Conservation (phyloP, 2,888 invertebrate genomes). For the Caenorhabditis imperialis region DNA sequence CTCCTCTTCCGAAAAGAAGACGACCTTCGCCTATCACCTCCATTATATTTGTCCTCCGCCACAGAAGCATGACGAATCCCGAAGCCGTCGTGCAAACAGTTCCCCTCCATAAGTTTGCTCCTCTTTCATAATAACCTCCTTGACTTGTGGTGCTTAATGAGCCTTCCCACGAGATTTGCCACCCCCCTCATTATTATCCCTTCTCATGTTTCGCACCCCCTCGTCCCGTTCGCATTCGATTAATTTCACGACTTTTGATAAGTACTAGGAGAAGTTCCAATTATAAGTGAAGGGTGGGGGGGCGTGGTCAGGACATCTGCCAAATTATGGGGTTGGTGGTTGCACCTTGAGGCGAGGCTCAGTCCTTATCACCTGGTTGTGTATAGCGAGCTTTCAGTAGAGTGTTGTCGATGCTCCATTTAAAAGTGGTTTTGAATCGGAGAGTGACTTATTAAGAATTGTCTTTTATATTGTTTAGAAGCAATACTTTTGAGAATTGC, state of each 20-base stretch:
- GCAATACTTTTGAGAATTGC: too few relatives aligned
- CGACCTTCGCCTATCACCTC: not conserved
- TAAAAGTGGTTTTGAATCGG: too few relatives aligned
- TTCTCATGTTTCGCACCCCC: conserved; percentile 31
- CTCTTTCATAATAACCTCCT: conserved; percentile 47
- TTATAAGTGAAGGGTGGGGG: not conserved
- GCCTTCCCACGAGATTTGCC: conserved; percentile 50
- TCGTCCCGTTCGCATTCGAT: not conserved
- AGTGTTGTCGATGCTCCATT: too few relatives aligned
- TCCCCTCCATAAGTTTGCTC: conserved; percentile 37
- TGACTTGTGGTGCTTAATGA: conserved; percentile 50
- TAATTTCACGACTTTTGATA: conserved; percentile 43
- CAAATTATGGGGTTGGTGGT: not conserved
- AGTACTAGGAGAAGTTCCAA: not conserved
- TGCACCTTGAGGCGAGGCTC: too few relatives aligned
- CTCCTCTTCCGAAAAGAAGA: not conserved
- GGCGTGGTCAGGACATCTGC: too few relatives aligned
- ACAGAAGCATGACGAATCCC: conserved; percentile 36
- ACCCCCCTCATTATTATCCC: conserved; percentile 45
- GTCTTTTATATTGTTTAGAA: too few relatives aligned
- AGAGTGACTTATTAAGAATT: too few relatives aligned
- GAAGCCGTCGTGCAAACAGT: conserved; percentile 37
- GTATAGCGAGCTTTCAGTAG: not conserved
- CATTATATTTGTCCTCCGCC: not conserved
- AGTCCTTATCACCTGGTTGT: too few relatives aligned